Evolutionary conservation across 2,113 vertebrate genomes (phyloP).

Genomic region (Asarcornis scutulata): DNA sequence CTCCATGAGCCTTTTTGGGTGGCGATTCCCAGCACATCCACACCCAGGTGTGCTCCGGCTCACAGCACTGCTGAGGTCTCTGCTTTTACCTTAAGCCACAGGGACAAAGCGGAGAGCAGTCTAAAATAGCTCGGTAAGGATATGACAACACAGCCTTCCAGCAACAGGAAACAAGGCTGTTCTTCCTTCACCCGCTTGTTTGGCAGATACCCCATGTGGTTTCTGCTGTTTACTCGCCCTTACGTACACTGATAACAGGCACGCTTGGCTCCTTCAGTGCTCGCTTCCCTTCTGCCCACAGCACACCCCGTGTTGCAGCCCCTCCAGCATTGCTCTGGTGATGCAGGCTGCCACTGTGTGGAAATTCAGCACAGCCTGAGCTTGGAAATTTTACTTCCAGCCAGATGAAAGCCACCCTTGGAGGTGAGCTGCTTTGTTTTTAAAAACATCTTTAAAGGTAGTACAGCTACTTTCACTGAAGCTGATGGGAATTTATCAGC

Average conservation of each 20-base stretch:
- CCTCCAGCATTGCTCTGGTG: too few species aligned
- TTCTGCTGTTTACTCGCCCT: not conserved
- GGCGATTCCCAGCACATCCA: not conserved
- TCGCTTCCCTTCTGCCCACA: not conserved
- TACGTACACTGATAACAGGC: not conserved
- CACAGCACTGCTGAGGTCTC: accelerated
- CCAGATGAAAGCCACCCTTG: not conserved
- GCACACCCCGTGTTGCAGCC: not conserved
- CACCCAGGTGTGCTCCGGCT: not conserved
- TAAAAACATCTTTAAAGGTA: not conserved
- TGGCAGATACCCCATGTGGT: accelerated
- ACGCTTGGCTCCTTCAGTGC: not conserved
- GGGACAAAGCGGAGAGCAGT: not conserved
- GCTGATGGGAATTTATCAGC: not conserved
- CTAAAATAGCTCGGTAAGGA: not conserved
- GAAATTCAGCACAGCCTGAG: not conserved
- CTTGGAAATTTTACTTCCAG: not conserved
- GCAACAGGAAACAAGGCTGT: not conserved
- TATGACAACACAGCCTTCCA: not conserved
- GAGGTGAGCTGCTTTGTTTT: too few species aligned
- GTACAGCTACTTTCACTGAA: not conserved
- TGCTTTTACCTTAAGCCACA: not conserved
- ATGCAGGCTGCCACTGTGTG: accelerated
- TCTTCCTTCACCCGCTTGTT: not conserved
- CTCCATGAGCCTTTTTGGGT: not conserved